Evolutionary conservation across 2,888 invertebrate genomes (phyloP), one percentile per base, ranked within the genome.

Genomic region (Sarcophaga caerulescens): DNA sequence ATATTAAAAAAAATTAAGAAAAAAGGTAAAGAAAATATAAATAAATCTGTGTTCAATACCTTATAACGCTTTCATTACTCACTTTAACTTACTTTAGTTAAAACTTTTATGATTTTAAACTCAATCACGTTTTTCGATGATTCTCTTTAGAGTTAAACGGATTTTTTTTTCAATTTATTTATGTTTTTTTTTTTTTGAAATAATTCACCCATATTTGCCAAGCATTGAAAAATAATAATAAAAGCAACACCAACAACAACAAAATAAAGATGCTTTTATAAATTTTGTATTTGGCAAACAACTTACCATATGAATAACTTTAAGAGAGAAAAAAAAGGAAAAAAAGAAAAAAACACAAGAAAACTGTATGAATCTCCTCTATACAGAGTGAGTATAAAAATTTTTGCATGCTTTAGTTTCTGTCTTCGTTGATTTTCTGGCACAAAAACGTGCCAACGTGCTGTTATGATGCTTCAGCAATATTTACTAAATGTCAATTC

Each of bases 361-460:
- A 35, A 35, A 11, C 35, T 25, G 75, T 77, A 65, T 65, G 68
- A 81, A 69, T 35, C 75, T 78, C 60, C 57, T 71, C 62, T 62
- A 65, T 47, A 52, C 21, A 11, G 35, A 25, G 69, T 21, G 44
- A 52, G 57, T 71, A 69, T 52, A 35, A 74, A 85, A 74, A 85
- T 83, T 83, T 85, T 85, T 85, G 85, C 85, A 85, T 85, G 85
- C 85, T 85, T 85, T 81, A 85, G 80, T 85, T 85, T 85, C 79
- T 83, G 83, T 73, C 80, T 85, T 78, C 23, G 52, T 52, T 75
- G 76, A 69, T 74, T 85, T 85, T 85, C 83, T 85, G 85, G 85
- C 85, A 85, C 85, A 85, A 87, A 87, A 87, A 87, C 86, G 86
- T 87, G 86, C 86, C 84, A 87, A 81, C 86, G 86, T 84, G 86